Conservation (phyloP, 2,797 vertebrate species). For the Prunella strophiata region DNA sequence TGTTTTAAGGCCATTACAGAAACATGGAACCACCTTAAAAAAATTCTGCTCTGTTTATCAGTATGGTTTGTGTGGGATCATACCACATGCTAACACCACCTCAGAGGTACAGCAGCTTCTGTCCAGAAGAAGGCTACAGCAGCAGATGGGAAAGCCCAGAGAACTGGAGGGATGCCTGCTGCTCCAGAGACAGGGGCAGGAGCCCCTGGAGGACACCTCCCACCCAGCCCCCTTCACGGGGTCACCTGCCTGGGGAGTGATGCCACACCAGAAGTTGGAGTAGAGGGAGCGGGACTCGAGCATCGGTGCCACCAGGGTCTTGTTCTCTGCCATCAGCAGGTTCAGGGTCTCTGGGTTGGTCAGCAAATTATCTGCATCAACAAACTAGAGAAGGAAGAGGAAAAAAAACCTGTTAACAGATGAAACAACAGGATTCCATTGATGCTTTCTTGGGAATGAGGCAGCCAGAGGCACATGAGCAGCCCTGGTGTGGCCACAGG, state of each 20-base stretch:
- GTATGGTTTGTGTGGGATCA: neutral
- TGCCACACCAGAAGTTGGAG: conserved; percentile 98
- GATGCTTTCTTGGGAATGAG: neutral
- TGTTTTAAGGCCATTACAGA: neutral
- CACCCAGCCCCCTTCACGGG: fast-evolving
- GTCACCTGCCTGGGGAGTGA: conserved; percentile 91
- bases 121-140: neutral
- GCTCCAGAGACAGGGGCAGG: neutral
- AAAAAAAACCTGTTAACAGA: neutral
- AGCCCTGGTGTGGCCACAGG: neutral
- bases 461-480: neutral
- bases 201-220: neutral
- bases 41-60: neutral
- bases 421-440: neutral
- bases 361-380: conserved; percentile 93
- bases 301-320: conserved; percentile 93
- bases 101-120: neutral
- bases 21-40: neutral
- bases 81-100: neutral
- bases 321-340: conserved; percentile 92
- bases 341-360: conserved; percentile 89
- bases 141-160: neutral
- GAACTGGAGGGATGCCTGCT: neutral
- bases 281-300: conserved; percentile 93
- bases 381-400: conserved; percentile 79